Percentiles rank a stretch among this genome's conserved stretches.
Conservation (phyloP, 2,797 vertebrate species). For the Enteromius radiatus region DNA sequence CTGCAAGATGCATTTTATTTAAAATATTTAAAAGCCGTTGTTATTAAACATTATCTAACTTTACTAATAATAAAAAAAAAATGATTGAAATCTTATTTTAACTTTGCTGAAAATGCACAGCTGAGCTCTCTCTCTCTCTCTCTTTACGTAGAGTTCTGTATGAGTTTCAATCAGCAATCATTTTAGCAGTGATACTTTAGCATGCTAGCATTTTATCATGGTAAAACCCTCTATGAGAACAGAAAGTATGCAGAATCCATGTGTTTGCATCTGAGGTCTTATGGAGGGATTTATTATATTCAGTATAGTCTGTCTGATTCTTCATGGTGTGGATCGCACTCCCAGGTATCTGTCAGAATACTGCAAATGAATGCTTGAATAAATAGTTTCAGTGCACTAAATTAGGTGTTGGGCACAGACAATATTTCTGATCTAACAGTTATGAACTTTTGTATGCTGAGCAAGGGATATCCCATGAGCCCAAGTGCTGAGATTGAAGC, state of each 20-base stretch:
- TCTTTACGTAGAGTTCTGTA: neutral
- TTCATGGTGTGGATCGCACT: neutral
- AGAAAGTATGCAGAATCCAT: neutral
- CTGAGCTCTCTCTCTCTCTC: neutral
- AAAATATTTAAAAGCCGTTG: neutral
- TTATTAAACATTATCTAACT: neutral
- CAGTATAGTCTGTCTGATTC: neutral
- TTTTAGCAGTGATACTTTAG: neutral
- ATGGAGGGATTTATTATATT: neutral
- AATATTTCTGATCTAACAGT: slow-evolving; percentile 10
- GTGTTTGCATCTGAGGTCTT: neutral
- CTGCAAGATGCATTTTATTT: neutral
- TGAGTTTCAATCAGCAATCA: neutral
- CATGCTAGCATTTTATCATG: neutral
- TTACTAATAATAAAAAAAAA: neutral
- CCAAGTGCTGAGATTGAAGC: neutral
- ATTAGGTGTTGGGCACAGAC: neutral
- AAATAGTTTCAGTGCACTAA: neutral
- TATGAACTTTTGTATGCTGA: neutral
- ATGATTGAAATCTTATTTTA: neutral
- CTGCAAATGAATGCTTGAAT: neutral
- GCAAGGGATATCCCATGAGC: neutral
- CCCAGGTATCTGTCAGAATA: neutral
- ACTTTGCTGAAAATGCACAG: neutral
- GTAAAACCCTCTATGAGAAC: neutral